Percentiles rank a stretch among this genome's conserved stretches.
These are phyloP conservation scores for Nycticryphes semicollaris DNA, from an alignment of 2,113 vertebrate species.

Conservation along the genomic window DNA sequence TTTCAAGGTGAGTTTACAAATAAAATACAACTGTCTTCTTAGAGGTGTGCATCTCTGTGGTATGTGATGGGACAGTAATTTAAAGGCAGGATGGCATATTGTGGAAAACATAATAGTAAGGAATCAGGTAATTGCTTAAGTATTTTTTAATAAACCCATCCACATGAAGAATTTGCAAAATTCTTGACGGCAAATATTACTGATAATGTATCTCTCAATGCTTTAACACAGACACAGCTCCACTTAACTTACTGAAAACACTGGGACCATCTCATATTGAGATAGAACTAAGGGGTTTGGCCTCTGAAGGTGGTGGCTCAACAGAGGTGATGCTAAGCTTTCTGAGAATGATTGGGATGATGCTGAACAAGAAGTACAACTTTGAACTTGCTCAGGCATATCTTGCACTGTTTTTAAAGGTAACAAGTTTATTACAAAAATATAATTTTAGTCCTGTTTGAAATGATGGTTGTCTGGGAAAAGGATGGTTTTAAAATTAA, in stretches of 20 bases:
- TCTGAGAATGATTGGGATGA: conserved; percentile 84
- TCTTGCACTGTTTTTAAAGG: conserved; percentile 93
- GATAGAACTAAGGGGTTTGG: conserved; percentile 81
- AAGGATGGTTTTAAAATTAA: background rate
- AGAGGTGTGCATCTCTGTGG: background rate
- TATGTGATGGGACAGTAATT: background rate
- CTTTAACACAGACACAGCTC: conserved; percentile 72
- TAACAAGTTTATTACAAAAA: conserved; percentile 14
- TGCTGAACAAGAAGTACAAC: conserved; percentile 85
- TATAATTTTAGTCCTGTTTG: background rate
- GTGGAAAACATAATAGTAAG: background rate
- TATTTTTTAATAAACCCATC: background rate
- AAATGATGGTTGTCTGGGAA: background rate
- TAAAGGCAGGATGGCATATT: background rate
- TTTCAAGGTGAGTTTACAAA: background rate
- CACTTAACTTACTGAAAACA: conserved; percentile 82
- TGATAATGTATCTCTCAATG: background rate
- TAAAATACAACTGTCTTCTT: background rate
- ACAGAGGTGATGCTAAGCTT: conserved; percentile 82
- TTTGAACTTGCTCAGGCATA: conserved; percentile 94
- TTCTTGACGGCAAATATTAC: background rate
- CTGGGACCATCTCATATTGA: conserved; percentile 84
- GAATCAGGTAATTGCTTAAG: background rate
- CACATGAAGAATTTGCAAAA: background rate
- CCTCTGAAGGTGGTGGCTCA: conserved; percentile 85